These are phyloP conservation scores for Nothobranchius kuhntae DNA, from an alignment of 2,113 vertebrate species.

Conservation along the genomic window DNA sequence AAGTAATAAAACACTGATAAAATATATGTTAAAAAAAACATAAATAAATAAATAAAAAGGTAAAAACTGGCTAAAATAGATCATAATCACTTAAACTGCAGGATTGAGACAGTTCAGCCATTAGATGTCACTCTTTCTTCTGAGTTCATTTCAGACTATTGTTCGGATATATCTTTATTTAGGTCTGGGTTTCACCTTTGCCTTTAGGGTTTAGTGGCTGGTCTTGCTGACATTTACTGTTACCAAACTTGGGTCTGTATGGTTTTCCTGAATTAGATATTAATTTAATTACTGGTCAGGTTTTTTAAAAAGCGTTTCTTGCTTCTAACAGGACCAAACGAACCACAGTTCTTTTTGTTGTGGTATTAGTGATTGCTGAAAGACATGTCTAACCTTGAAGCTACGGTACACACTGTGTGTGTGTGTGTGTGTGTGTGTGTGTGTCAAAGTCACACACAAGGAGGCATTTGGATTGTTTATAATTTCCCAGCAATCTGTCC, in stretches of 20 bases:
- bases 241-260: neutral
- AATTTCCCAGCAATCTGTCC: conserved; percentile 34
- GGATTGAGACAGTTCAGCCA: conserved; percentile 23
- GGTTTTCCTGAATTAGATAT: conserved; percentile 12
- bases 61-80: no score
- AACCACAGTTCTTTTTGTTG: conserved; percentile 5
- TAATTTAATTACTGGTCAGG: conserved; percentile 3
- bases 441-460: conserved; percentile 18
- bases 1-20: no score
- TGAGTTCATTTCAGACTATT: neutral
- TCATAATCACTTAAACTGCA: neutral
- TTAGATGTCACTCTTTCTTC: conserved; percentile 53
- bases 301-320: conserved; percentile 14
- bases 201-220: neutral
- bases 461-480: conserved; percentile 31
- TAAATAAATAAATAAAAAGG: no score
- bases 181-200: conserved; percentile 23
- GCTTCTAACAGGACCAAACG: conserved; percentile 12
- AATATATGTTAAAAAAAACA: no score
- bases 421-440: no score
- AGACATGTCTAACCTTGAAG: conserved; percentile 43
- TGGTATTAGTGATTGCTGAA: conserved; percentile 54
- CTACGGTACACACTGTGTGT: neutral
- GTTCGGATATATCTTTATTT: neutral
- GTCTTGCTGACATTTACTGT: neutral